Evolutionary conservation across 1,140 invertebrate genomes (phyloP).

Genomic region (Caenorhabditis briggsae): DNA sequence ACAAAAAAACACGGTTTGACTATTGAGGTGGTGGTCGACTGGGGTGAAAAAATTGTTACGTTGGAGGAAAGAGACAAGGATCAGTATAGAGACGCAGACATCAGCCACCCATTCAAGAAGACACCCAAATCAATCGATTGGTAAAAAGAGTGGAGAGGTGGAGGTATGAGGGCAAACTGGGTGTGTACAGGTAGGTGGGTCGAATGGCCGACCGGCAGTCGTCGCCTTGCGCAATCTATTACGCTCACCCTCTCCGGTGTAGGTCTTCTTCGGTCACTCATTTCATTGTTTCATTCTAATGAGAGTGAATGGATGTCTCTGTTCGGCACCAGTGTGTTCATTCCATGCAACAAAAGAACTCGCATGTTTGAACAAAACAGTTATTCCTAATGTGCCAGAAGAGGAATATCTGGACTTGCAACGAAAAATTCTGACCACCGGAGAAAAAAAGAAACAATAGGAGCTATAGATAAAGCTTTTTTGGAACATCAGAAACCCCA

Average conservation of each 20-base stretch:
- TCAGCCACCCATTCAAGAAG: conserved; percentile 13
- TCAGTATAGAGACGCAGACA: conserved; percentile 17
- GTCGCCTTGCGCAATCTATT: conserved; percentile 53
- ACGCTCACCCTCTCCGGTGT: conserved; percentile 32
- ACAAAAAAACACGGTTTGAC: conserved; percentile 40
- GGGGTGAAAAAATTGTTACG: not conserved
- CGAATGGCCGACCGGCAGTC: conserved; percentile 6
- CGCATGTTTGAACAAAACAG: not conserved
- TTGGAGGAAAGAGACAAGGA: not conserved
- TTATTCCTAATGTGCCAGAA: not conserved
- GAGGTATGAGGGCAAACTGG: conserved; percentile 16
- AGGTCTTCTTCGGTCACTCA: conserved; percentile 1
- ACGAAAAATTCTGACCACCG: not conserved
- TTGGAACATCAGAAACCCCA: conserved; percentile 11
- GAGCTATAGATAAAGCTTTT: not conserved
- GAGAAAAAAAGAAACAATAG: not conserved
- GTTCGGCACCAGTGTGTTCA: not conserved
- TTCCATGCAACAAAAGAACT: conserved; percentile 20
- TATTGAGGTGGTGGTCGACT: not conserved
- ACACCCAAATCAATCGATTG: conserved; percentile 53
- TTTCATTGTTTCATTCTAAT: conserved; percentile 46
- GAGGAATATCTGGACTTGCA: not conserved
- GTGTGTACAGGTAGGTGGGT: conserved; percentile 53
- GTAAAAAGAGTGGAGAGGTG: not conserved
- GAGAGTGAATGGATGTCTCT: conserved; percentile 20